These are phyloP conservation scores for Xenops minutus DNA, from an alignment of 2,797 vertebrate genomes.

Conservation along the genomic window DNA sequence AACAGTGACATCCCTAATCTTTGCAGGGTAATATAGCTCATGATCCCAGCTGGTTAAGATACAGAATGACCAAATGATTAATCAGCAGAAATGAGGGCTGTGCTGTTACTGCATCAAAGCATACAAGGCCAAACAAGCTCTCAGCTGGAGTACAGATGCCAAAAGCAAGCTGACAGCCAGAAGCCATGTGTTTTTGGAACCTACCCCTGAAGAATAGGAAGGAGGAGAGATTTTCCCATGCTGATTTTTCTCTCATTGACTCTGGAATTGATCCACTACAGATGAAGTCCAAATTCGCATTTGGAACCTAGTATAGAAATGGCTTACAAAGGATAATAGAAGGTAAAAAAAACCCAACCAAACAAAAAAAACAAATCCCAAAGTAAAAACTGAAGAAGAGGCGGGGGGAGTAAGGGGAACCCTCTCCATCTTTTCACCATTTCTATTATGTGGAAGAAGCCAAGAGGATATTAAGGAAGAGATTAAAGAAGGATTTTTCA, in stretches of 20 bases:
- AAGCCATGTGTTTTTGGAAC: conserved; percentile 33
- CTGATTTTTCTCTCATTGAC: conserved; percentile 11
- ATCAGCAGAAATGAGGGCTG: conserved; percentile 53
- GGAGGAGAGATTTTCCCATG: conserved; percentile 39
- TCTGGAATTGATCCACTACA: conserved; percentile 32
- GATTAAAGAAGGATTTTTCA: neutral
- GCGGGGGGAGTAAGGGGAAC: too few species aligned
- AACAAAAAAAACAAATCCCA: too few species aligned
- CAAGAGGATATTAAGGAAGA: neutral
- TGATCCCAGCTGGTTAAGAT: conserved; percentile 44
- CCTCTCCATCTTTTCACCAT: neutral
- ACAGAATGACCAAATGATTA: conserved; percentile 51
- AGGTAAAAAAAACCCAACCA: neutral
- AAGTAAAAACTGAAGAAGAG: too few species aligned
- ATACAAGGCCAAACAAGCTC: conserved; percentile 10
- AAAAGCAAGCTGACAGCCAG: conserved; percentile 52
- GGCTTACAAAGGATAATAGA: neutral
- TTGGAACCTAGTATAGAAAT: neutral
- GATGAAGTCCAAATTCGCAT: conserved; percentile 27
- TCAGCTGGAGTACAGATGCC: conserved; percentile 64
- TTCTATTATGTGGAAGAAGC: neutral
- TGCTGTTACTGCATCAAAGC: conserved; percentile 53
- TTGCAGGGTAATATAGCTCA: neutral
- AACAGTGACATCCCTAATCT: conserved; percentile 1
- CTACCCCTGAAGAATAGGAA: conserved; percentile 4